phyloP scores from a whole-genome alignment of 2,113 vertebrate genomes.

The Proterorhinus semilunaris region DNA sequence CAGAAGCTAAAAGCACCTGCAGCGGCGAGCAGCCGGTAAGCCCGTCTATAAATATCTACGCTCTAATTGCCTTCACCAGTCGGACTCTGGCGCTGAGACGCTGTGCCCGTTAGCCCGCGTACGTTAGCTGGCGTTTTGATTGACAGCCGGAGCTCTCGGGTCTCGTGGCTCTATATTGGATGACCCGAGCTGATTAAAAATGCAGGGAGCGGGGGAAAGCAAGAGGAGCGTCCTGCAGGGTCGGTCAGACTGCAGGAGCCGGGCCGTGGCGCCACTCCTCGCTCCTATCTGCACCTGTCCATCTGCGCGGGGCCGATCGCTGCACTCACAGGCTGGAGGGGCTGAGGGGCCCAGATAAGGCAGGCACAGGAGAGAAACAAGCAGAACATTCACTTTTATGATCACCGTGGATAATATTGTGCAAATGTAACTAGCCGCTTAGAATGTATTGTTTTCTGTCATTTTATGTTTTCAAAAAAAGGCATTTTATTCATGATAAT shows the following conservation, averaged over 20 bases:
- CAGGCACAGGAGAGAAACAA: constrained; percentile 28
- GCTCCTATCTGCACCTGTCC: constrained; percentile 79
- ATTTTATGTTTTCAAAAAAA: too few species aligned
- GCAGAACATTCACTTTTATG: too few species aligned
- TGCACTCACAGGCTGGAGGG: constrained; percentile 60
- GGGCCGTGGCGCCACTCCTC: constrained; percentile 67
- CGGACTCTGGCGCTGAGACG: background rate
- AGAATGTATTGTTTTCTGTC: too few species aligned
- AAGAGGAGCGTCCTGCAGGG: constrained; percentile 61
- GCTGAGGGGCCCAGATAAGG: constrained; percentile 52
- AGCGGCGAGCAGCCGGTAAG: constrained; percentile 18
- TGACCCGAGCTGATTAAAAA: constrained; percentile 76
- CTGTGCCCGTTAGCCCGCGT: background rate
- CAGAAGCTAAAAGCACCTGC: constrained; percentile 9
- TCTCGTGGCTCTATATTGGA: constrained; percentile 68
- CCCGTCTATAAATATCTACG: constrained; percentile 16
- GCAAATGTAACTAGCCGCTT: too few species aligned
- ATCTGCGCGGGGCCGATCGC: constrained; percentile 72
- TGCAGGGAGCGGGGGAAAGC: constrained; percentile 69
- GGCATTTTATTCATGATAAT: too few species aligned
- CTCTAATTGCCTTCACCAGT: constrained; percentile 16
- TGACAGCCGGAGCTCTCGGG: constrained; percentile 67
- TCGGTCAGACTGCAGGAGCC: constrained; percentile 68
- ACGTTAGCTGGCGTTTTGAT: constrained; percentile 43
- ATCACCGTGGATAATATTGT: too few species aligned